phyloP scores from a whole-genome alignment of 2,888 invertebrate species.

The Ypsolopha scabrella region DNA sequence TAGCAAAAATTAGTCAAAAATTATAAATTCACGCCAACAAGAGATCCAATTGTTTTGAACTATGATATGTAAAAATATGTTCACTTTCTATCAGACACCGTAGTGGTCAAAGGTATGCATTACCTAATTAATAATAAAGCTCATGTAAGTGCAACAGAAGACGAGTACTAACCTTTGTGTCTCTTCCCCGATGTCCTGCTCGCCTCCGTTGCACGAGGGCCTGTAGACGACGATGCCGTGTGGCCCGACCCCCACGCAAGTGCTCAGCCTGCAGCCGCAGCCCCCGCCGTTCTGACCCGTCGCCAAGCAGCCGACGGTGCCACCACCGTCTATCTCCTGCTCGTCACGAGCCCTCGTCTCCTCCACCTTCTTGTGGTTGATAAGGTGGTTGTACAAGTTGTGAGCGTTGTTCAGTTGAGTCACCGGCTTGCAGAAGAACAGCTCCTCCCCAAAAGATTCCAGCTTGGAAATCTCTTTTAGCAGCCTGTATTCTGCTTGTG shows the following conservation, averaged over 20 bases:
- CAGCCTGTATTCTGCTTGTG: constrained; percentile 87
- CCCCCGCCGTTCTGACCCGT: constrained; percentile 52
- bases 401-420: constrained; percentile 74
- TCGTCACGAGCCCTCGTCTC: constrained; percentile 58
- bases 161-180: constrained; percentile 65
- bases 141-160: too few species aligned
- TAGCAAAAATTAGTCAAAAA: too few species aligned
- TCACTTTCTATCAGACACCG: too few species aligned
- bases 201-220: constrained; percentile 60
- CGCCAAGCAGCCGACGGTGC: constrained; percentile 55
- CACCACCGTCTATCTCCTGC: constrained; percentile 56
- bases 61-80: too few species aligned
- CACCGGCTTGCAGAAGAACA: constrained; percentile 79
- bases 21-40: too few species aligned
- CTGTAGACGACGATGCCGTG: constrained; percentile 82
- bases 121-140: too few species aligned
- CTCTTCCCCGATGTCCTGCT: constrained; percentile 73
- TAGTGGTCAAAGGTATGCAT: too few species aligned
- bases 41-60: too few species aligned
- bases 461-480: constrained; percentile 84
- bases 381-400: constrained; percentile 79
- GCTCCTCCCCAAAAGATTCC: constrained; percentile 86
- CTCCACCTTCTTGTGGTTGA: constrained; percentile 71
- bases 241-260: constrained; percentile 83
- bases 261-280: constrained; percentile 59